Percentiles rank a stretch among this genome's conserved stretches.
These are phyloP conservation scores for Hyperoodon ampullatus DNA, from an alignment of 2,113 vertebrate species.

Conservation along the genomic window DNA sequence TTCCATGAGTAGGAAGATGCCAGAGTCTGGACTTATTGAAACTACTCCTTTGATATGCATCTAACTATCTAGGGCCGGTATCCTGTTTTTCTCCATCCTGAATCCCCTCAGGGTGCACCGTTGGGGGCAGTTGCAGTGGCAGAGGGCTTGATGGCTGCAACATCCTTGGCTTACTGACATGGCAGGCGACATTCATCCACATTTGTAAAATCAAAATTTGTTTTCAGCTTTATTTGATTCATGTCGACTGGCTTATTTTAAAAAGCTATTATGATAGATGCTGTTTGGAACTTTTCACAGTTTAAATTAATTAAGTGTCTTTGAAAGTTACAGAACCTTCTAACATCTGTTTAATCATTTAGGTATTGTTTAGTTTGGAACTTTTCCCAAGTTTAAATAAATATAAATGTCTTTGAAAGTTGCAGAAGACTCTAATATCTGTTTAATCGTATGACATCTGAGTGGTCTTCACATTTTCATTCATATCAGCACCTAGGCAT, in stretches of 20 bases:
- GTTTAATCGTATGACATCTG: too few species aligned
- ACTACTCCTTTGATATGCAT: neutral
- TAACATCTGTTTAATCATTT: neutral
- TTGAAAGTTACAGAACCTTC: neutral
- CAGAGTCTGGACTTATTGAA: neutral
- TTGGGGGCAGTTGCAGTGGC: neutral
- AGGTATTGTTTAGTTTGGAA: neutral
- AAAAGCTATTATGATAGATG: neutral
- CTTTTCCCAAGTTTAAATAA: neutral
- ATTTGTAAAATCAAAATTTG: neutral
- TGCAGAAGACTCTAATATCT: too few species aligned
- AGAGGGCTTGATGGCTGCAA: neutral
- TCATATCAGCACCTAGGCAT: neutral
- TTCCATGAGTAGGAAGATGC: neutral
- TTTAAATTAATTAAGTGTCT: neutral
- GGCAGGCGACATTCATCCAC: neutral
- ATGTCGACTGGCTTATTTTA: neutral
- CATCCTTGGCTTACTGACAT: neutral
- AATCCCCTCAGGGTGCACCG: neutral
- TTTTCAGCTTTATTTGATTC: neutral
- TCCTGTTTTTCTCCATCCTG: neutral
- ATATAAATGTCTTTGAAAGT: neutral
- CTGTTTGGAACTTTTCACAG: neutral
- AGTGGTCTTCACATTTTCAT: neutral
- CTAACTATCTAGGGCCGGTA: neutral